These are phyloP conservation scores for Malthinus flaveolus DNA, from an alignment of 2,888 invertebrate genomes.

Conservation along the genomic window DNA sequence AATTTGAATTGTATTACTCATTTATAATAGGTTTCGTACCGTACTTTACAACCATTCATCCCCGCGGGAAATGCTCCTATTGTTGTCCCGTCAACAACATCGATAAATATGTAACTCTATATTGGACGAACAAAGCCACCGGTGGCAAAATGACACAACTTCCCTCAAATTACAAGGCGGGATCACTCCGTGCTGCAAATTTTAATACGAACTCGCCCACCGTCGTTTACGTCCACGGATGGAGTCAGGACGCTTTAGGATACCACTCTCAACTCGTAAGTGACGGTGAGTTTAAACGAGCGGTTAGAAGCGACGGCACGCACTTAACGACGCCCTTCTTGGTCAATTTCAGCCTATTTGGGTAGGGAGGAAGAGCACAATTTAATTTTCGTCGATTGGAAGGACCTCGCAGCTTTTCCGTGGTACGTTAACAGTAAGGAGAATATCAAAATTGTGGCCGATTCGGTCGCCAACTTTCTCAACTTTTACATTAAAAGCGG, in stretches of 20 bases:
- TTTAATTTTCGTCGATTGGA: conserved; percentile 79
- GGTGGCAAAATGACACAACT: conserved; percentile 40
- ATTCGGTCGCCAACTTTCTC: conserved; percentile 67
- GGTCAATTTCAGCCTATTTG: conserved; percentile 61
- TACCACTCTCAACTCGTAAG: conserved; percentile 60
- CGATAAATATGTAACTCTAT: conserved; percentile 65
- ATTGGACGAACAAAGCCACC: conserved; percentile 61
- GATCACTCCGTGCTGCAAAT: conserved; percentile 42
- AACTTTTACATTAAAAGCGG: conserved; percentile 64
- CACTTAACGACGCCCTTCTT: too few relatives aligned
- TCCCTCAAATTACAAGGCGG: conserved; percentile 33
- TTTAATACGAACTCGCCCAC: conserved; percentile 63
- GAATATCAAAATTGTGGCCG: conserved; percentile 70
- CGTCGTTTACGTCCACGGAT: conserved; percentile 77
- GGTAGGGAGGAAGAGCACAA: conserved; percentile 65
- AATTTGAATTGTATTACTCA: too few relatives aligned
- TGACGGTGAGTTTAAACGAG: conserved; percentile 9
- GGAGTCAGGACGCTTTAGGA: conserved; percentile 72
- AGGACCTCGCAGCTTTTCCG: conserved; percentile 71
- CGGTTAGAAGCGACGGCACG: too few relatives aligned
- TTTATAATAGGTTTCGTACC: neutral
- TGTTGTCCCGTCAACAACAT: conserved; percentile 69
- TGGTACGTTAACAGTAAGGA: conserved; percentile 77
- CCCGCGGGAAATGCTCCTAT: conserved; percentile 68
- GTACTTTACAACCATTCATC: conserved; percentile 50